A percentile compares a stretch with the other conserved stretches of the same genome.
phyloP scores from a whole-genome alignment of 2,888 invertebrate genomes.

The Archips xylosteana region DNA sequence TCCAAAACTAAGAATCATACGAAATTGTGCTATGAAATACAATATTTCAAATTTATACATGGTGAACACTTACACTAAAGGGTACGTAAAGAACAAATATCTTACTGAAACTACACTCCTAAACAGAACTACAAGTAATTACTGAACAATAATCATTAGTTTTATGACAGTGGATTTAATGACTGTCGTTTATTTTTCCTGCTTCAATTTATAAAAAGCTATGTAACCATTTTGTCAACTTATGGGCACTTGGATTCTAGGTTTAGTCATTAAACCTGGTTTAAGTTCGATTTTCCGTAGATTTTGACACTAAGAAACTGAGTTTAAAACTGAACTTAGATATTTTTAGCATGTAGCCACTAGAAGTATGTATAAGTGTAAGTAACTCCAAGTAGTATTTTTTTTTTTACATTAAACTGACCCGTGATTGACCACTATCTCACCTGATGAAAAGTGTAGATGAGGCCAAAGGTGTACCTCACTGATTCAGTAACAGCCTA shows the following conservation, averaged over 20 bases:
- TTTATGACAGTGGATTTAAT: neutral
- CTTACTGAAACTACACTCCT: neutral
- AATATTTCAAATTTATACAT: conserved; percentile 15
- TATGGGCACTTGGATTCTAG: neutral
- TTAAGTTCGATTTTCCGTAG: no score
- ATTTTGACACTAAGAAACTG: no score
- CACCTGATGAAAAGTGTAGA: no score
- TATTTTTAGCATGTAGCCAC: no score
- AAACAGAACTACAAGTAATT: neutral
- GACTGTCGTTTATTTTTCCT: conserved; percentile 1
- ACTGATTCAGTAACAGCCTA: no score
- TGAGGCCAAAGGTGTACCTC: no score
- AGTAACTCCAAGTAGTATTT: no score
- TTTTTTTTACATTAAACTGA: no score
- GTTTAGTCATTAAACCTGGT: no score
- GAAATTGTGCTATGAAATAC: neutral
- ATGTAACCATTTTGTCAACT: neutral
- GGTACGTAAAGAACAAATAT: neutral
- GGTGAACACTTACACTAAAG: neutral
- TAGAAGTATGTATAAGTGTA: no score
- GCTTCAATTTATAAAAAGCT: neutral
- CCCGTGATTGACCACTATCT: no score
- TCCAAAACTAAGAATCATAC: neutral
- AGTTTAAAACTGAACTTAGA: no score
- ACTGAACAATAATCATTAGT: neutral